Conservation (phyloP, 2,113 vertebrate genomes). For the Gorsachius goisagi region DNA sequence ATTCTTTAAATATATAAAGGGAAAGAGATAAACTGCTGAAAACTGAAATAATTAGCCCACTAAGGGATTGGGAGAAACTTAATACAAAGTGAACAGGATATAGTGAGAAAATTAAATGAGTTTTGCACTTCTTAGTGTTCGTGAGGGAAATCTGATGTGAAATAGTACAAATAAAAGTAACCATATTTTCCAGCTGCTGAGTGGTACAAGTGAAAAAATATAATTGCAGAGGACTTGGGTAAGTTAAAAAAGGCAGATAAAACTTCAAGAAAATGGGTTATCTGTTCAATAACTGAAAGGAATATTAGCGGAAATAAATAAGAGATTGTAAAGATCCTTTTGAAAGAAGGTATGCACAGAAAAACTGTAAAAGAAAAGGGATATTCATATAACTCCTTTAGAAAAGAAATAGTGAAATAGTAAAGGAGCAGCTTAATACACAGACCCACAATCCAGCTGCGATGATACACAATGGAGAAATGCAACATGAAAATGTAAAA, state of each 20-base stretch:
- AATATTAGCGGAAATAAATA: background rate
- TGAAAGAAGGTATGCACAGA: background rate
- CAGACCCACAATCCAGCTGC: background rate
- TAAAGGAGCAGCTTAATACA: background rate
- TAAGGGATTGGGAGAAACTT: conserved; percentile 34
- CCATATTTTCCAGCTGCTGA: background rate
- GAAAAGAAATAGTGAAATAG: background rate
- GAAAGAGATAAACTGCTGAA: conserved; percentile 45
- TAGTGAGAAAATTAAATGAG: conserved; percentile 45
- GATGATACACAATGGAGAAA: background rate
- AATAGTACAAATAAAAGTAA: conserved; percentile 24
- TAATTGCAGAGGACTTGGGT: background rate
- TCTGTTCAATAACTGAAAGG: background rate
- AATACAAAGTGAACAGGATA: conserved; percentile 26
- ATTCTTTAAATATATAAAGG: conserved; percentile 45
- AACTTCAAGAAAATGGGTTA: background rate
- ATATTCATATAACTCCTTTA: background rate
- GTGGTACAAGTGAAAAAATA: background rate
- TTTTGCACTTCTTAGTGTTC: conserved; percentile 13
- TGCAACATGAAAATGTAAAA: background rate
- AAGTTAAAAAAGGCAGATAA: background rate
- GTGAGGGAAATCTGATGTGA: conserved; percentile 17
- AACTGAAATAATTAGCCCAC: conserved; percentile 60
- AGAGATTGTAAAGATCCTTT: background rate
- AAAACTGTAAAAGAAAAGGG: background rate